Conservation (phyloP, 2,888 invertebrate species). For the Melanostoma scalare region DNA sequence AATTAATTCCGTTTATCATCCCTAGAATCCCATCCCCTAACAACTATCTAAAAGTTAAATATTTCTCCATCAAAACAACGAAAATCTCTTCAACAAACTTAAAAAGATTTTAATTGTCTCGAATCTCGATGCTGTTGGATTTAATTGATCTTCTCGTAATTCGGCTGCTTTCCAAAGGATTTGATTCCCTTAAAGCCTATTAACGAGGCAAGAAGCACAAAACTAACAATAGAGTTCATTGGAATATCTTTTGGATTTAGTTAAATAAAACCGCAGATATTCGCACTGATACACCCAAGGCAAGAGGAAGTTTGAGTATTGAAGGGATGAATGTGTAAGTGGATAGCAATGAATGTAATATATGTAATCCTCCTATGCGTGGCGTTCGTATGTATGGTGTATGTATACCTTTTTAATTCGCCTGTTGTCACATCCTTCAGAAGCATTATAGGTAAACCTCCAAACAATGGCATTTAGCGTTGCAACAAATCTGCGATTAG, state of each 20-base stretch:
- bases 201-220: constrained; percentile 41
- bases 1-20: no score
- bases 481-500: constrained; percentile 42
- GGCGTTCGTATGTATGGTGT: constrained; percentile 23
- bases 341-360: constrained; percentile 17
- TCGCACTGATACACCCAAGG: constrained; percentile 48
- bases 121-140: constrained; percentile 36
- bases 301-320: constrained; percentile 27
- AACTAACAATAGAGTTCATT: constrained; percentile 61
- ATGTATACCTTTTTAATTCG: constrained; percentile 34
- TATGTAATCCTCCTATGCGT: constrained; percentile 30
- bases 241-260: constrained; percentile 42
- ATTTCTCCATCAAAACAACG: no score
- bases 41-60: no score
- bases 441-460: constrained; percentile 31
- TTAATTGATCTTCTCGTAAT: constrained; percentile 67
- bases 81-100: constrained; percentile 9
- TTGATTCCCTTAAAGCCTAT: constrained; percentile 57
- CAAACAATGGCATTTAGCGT: constrained; percentile 42
- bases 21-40: no score
- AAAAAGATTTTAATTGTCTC: constrained; percentile 17
- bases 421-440: constrained; percentile 30
- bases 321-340: constrained; percentile 48
- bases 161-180: constrained; percentile 40
- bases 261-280: constrained; percentile 66